Conservation (phyloP, 2,888 invertebrate genomes). For the Euplexia lucipara region DNA sequence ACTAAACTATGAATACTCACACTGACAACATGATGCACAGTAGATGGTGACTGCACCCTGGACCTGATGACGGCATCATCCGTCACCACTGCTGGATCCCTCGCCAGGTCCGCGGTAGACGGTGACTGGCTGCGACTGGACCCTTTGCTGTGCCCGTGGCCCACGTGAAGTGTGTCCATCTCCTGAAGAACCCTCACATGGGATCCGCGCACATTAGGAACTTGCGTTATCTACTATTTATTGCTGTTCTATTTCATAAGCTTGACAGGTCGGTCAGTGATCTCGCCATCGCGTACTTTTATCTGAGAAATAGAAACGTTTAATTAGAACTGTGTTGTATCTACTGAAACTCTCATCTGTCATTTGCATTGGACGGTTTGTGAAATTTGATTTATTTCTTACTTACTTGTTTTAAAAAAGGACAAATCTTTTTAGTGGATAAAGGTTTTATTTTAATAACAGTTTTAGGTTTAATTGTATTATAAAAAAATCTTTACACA, state of each 20-base stretch:
- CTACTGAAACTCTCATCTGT: not conserved
- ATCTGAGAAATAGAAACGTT: slow-evolving; percentile 67
- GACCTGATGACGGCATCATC: slow-evolving; percentile 87
- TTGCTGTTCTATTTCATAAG: slow-evolving; percentile 53
- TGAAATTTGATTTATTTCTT: not conserved
- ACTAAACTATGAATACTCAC: slow-evolving; percentile 69
- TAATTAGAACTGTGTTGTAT: slow-evolving; percentile 17
- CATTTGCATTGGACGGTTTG: slow-evolving; percentile 13
- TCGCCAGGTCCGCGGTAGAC: slow-evolving; percentile 85
- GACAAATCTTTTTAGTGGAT: not conserved
- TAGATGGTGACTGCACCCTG: slow-evolving; percentile 86
- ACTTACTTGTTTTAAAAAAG: not conserved
- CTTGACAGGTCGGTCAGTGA: slow-evolving; percentile 50
- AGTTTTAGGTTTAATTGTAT: not conserved
- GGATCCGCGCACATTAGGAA: slow-evolving; percentile 50
- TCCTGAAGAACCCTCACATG: slow-evolving; percentile 58
- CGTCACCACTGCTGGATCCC: slow-evolving; percentile 83
- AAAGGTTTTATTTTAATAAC: not conserved
- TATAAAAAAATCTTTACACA: slow-evolving; percentile 6
- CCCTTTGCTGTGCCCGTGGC: slow-evolving; percentile 90
- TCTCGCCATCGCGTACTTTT: slow-evolving; percentile 69
- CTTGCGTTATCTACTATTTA: slow-evolving; percentile 41
- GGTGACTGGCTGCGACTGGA: slow-evolving; percentile 92
- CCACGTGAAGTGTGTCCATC: slow-evolving; percentile 87
- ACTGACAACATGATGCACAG: slow-evolving; percentile 84